Percentiles rank a stretch among this genome's conserved stretches.
These are phyloP conservation scores for Cataglyphis livida DNA, from an alignment of 2,888 invertebrate genomes.

Conservation along the genomic window DNA sequence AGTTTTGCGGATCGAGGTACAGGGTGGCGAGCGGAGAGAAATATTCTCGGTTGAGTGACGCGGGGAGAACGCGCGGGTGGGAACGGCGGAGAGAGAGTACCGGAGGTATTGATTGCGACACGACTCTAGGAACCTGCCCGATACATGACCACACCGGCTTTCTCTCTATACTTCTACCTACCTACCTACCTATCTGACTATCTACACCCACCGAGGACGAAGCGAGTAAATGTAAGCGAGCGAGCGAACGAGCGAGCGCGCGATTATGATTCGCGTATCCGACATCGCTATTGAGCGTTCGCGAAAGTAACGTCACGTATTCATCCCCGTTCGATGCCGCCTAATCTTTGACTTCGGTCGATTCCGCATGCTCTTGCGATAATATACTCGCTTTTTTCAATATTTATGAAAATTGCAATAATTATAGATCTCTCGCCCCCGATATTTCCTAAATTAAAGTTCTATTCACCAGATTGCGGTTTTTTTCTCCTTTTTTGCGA, in stretches of 20 bases:
- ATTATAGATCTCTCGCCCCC: neutral
- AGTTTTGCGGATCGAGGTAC: slow-evolving; percentile 73
- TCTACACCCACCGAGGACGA: slow-evolving; percentile 50
- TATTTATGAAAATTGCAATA: neutral
- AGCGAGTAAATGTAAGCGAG: slow-evolving; percentile 37
- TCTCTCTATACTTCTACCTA: slow-evolving; percentile 65
- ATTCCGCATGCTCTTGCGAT: neutral
- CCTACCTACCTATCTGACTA: slow-evolving; percentile 43
- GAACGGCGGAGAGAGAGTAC: slow-evolving; percentile 77
- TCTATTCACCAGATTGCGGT: neutral
- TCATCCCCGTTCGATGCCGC: neutral
- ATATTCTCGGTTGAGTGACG: slow-evolving; percentile 83
- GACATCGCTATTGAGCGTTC: slow-evolving; percentile 65
- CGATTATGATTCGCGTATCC: slow-evolving; percentile 72
- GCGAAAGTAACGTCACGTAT: slow-evolving; percentile 61
- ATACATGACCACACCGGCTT: slow-evolving; percentile 73
- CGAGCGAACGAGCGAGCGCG: slow-evolving; percentile 62
- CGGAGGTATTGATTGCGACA: slow-evolving; percentile 78
- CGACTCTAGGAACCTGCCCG: slow-evolving; percentile 77
- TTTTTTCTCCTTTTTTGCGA: neutral
- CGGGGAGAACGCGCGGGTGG: slow-evolving; percentile 78
- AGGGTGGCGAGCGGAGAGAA: slow-evolving; percentile 75
- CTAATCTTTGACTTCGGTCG: slow-evolving; percentile 8
- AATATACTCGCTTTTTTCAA: neutral
- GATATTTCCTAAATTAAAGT: neutral